Conservation (phyloP, 1,140 invertebrate genomes). For the Globodera ellingtonae region DNA sequence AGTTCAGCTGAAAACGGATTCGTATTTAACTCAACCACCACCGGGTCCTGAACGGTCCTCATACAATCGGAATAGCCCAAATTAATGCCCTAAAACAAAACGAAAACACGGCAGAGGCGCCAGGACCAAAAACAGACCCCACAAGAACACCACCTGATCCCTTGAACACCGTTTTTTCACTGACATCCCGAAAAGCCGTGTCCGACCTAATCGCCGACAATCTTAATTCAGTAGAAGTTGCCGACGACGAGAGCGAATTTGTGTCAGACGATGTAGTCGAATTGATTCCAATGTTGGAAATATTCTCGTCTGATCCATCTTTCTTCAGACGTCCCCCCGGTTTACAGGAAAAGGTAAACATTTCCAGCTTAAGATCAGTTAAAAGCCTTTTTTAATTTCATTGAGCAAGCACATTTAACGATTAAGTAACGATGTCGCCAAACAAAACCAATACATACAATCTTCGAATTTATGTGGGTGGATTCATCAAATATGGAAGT, state of each 20-base stretch:
- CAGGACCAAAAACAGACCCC: too few relatives aligned
- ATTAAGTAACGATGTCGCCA: background rate
- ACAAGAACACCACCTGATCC: background rate
- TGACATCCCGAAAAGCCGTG: background rate
- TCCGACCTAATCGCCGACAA: background rate
- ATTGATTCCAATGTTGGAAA: background rate
- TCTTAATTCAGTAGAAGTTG: background rate
- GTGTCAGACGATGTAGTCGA: background rate
- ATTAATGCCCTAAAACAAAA: too few relatives aligned
- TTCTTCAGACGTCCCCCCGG: background rate
- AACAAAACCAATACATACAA: background rate
- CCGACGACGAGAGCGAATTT: background rate
- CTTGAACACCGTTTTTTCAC: background rate
- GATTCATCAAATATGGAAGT: too few relatives aligned
- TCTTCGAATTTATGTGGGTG: too few relatives aligned
- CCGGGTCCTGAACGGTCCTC: too few relatives aligned
- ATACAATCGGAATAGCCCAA: too few relatives aligned
- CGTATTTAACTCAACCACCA: too few relatives aligned
- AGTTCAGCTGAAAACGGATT: conserved; percentile 2
- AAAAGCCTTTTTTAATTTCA: too few relatives aligned
- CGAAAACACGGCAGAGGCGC: too few relatives aligned
- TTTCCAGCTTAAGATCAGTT: background rate
- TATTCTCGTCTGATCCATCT: background rate
- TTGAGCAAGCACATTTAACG: too few relatives aligned
- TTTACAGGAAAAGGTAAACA: conserved; percentile 9